Percentiles rank a stretch among this genome's conserved stretches.
phyloP scores from a whole-genome alignment of 2,797 vertebrate genomes.

The Anas acuta region DNA sequence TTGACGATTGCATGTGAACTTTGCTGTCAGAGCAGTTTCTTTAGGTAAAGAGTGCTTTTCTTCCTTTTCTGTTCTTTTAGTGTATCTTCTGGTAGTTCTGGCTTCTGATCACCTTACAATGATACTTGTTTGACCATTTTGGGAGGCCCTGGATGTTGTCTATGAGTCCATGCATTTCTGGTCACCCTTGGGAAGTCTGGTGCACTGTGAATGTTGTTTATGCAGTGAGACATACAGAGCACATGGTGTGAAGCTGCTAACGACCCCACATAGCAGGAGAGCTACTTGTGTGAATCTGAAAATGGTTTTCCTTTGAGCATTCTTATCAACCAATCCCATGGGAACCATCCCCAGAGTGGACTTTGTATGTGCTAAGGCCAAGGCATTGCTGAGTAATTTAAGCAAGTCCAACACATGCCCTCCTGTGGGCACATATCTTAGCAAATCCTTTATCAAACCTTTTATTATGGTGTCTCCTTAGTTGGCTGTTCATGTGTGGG shows the following conservation, averaged over 20 bases:
- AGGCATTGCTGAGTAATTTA: rapidly evolving
- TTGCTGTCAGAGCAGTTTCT: background rate
- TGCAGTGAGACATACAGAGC: background rate
- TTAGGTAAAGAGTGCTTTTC: background rate
- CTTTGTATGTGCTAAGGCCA: background rate
- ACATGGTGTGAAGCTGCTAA: rapidly evolving
- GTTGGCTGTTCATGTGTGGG: background rate
- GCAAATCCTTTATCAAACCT: background rate
- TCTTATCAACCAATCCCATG: rapidly evolving
- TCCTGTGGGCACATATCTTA: background rate
- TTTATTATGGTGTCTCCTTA: background rate
- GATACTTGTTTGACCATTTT: background rate
- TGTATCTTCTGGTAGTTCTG: background rate
- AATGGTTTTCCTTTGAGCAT: background rate
- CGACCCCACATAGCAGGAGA: background rate
- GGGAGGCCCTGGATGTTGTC: background rate
- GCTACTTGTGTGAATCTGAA: background rate
- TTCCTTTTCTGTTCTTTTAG: background rate
- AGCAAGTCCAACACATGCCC: background rate
- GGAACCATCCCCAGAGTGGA: background rate
- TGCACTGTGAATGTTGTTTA: background rate
- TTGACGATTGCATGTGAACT: background rate
- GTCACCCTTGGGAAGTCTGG: background rate
- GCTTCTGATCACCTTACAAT: background rate
- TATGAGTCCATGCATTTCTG: background rate